Evolutionary conservation across 1,140 invertebrate species (phyloP).

Genomic region (Hyles vespertilio): DNA sequence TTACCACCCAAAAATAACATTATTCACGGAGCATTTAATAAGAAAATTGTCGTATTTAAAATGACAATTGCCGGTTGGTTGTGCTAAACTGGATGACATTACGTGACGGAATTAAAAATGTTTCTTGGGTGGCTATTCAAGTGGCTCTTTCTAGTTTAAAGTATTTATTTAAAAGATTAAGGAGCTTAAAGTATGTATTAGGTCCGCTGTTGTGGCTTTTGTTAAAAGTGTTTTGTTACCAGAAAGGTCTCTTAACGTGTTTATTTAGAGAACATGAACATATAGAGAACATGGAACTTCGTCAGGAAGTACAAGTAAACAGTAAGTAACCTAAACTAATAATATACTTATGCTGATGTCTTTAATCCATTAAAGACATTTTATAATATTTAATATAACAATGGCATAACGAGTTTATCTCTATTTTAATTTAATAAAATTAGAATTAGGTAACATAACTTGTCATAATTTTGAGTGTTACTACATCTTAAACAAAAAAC

Average conservation of each 20-base stretch:
- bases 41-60: constrained; percentile 8
- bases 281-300: background rate
- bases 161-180: constrained; percentile 31
- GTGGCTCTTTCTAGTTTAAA: constrained; percentile 7
- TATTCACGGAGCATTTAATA: constrained; percentile 17
- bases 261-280: too few relatives aligned
- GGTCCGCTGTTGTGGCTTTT: constrained; percentile 18
- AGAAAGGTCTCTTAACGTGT: constrained; percentile 18
- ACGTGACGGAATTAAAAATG: constrained; percentile 10
- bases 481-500: too few relatives aligned
- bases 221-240: constrained; percentile 44
- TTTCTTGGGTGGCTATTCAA: constrained; percentile 24
- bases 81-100: constrained; percentile 23
- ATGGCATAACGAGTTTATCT: too few relatives aligned
- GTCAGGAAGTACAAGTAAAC: background rate
- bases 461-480: too few relatives aligned
- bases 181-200: constrained; percentile 16
- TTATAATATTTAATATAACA: too few relatives aligned
- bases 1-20: constrained; percentile 7
- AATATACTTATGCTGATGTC: too few relatives aligned
- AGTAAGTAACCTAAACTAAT: too few relatives aligned
- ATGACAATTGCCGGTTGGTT: constrained; percentile 9
- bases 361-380: too few relatives aligned
- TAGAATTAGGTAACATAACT: too few relatives aligned
- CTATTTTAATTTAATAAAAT: too few relatives aligned